phyloP scores from a whole-genome alignment of 2,888 invertebrate species.

The Protodeltote pygarga region DNA sequence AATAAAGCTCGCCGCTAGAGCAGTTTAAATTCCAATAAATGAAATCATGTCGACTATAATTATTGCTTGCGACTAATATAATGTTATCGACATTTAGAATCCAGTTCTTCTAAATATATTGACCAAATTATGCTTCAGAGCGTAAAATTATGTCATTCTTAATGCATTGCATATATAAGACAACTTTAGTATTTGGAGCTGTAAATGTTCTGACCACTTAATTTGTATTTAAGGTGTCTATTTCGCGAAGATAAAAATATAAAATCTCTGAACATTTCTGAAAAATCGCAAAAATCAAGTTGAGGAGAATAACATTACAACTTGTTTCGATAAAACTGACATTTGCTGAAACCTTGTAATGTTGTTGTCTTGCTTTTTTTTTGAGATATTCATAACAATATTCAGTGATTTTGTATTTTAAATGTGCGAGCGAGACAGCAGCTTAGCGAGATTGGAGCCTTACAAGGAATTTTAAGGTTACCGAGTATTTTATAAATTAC shows the following conservation, averaged over 20 bases:
- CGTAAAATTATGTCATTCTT: constrained; percentile 8
- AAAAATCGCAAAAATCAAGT: no score
- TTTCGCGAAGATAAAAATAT: no score
- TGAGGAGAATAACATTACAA: no score
- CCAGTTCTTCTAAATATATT: constrained; percentile 29
- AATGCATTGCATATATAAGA: constrained; percentile 15
- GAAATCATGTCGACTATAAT: constrained; percentile 21
- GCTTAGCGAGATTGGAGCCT: no score
- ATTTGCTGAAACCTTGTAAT: no score
- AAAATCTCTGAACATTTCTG: no score
- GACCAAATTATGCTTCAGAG: constrained; percentile 21
- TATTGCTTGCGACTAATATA: constrained; percentile 25
- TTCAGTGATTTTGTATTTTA: no score
- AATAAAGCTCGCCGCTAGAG: not conserved
- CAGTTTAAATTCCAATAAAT: constrained; percentile 21
- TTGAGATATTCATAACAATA: no score
- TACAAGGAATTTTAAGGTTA: constrained; percentile 29
- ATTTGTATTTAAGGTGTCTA: no score
- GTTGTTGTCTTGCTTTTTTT: no score
- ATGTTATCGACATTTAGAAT: constrained; percentile 24
- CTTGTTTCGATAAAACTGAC: no score
- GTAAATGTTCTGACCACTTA: constrained; percentile 15
- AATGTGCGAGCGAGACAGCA: no score
- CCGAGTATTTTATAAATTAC: constrained; percentile 31
- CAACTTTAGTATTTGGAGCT: constrained; percentile 12